A percentile compares a stretch with the other conserved stretches of the same genome.
Conservation (phyloP, 2,113 vertebrate genomes). For the Phrynosoma platyrhinos region DNA sequence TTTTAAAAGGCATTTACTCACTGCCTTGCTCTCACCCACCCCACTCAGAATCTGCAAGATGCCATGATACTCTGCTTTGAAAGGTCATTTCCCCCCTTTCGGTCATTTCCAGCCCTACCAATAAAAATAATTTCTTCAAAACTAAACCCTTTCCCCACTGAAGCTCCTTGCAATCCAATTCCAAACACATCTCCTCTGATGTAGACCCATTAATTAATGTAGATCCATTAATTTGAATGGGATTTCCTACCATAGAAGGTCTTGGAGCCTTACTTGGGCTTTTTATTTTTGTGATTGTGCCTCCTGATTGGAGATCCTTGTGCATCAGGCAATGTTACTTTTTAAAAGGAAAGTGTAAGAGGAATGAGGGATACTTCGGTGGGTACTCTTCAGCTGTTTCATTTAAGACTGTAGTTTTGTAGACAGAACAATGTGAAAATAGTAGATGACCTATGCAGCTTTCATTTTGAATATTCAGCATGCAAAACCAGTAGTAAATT, state of each 20-base stretch:
- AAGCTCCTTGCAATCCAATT: accelerated
- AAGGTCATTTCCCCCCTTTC: background rate
- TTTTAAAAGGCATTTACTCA: conserved; percentile 43
- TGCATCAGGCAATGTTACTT: background rate
- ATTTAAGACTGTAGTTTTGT: background rate
- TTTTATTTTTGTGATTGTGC: background rate
- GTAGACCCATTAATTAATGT: too few relatives aligned
- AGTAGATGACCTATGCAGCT: background rate
- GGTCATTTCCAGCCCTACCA: background rate
- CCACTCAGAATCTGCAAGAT: accelerated
- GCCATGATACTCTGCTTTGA: background rate
- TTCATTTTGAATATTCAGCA: background rate
- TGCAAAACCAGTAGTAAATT: background rate
- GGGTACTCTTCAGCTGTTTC: background rate
- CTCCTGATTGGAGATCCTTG: background rate
- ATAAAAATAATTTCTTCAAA: background rate
- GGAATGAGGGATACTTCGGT: background rate
- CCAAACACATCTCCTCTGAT: background rate
- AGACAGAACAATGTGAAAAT: background rate
- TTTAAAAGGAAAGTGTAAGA: background rate
- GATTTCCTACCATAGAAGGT: background rate
- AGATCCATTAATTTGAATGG: background rate
- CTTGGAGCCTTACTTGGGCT: background rate
- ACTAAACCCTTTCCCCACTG: background rate
- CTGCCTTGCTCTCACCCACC: conserved; percentile 12